Evolutionary conservation across 2,113 vertebrate species (phyloP), one percentile per base, ranked within the genome.

Genomic region (Scomber scombrus): DNA sequence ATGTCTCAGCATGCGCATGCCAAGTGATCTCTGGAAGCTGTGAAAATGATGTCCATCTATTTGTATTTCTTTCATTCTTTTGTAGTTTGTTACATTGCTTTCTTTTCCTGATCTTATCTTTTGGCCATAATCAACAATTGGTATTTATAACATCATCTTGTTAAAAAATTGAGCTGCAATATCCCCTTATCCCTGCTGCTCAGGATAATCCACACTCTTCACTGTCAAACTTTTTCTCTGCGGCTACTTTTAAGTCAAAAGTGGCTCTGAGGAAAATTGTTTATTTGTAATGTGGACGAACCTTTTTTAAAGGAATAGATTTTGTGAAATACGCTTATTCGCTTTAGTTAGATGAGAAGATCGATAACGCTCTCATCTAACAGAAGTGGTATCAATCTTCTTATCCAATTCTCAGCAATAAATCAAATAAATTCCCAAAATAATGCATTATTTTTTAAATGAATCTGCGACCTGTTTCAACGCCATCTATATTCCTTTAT

Each of bases 1-100:
- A 85, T 84, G 88, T 87, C 71, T 82, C 71, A 43, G 79, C 74
- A 71, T 85, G 85, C 70, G 11, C 64, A 19, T 46, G 18, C 51
- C 49, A 71, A 61, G n/a, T 31, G 61, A 47, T 49, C 81, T 72
- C 84, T 75, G 26, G 15, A 72, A 21, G 74, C 71, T 58, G 62
- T 1, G 10, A 9, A 56, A 62, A 66, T 54, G 8, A 21, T 70
- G 63, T 68, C 34, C 21, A 14, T 47, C 14, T 8, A 61, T 49
- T 61, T 50, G n/a, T 23, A 1, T 26, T 47, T 29, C 12, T 31
- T n/a, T 51, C 13, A 6, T 45, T 67, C 5, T 29, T 49, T 60
- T 34, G 4, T 52, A 19, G 34, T 18, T 50, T 29, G 31, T 26
- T 23, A 4, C 14, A 54, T 49, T 26, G 10, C 7, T 64, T 61